phyloP scores from a whole-genome alignment of 37 sponge, comb jelly and placozoan species.

The Theonella swinhoei region DNA sequence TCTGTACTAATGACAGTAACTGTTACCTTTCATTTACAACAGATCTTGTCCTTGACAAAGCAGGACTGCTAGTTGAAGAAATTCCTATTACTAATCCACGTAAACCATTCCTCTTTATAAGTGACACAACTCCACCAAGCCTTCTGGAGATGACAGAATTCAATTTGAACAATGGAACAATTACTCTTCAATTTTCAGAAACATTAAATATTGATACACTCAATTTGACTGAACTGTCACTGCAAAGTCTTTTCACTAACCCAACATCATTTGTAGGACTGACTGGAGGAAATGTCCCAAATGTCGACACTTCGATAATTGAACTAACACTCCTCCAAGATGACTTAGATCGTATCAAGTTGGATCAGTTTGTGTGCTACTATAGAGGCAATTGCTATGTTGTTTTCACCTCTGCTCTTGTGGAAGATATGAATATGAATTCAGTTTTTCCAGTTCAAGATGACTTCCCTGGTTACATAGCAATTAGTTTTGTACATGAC shows the following conservation, averaged over 20 bases:
- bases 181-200: slow-evolving; percentile 79
- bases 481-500: slow-evolving; percentile 50
- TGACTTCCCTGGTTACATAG: slow-evolving; percentile 76
- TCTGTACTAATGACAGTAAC: slow-evolving; percentile 60
- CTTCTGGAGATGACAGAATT: slow-evolving; percentile 54
- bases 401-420: slow-evolving; percentile 54
- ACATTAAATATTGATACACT: slow-evolving; percentile 75
- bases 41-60: slow-evolving; percentile 81
- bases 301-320: slow-evolving; percentile 48
- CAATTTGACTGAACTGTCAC: slow-evolving; percentile 57
- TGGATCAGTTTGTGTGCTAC: slow-evolving; percentile 57
- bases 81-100: slow-evolving; percentile 28
- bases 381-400: slow-evolving; percentile 89
- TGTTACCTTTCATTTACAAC: slow-evolving; percentile 79
- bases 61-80: slow-evolving; percentile 43
- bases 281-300: slow-evolving; percentile 56
- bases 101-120: slow-evolving; percentile 17
- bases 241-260: slow-evolving; percentile 66
- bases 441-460: slow-evolving; percentile 26
- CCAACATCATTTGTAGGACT: slow-evolving; percentile 46
- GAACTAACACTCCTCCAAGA: slow-evolving; percentile 48
- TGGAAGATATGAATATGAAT: slow-evolving; percentile 78
- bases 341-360: slow-evolving; percentile 76
- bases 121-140: slow-evolving; percentile 75
- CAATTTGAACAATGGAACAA: slow-evolving; percentile 51